These are phyloP conservation scores for Drosophila ohnishii DNA, from an alignment of 1,140 invertebrate genomes.

Conservation along the genomic window DNA sequence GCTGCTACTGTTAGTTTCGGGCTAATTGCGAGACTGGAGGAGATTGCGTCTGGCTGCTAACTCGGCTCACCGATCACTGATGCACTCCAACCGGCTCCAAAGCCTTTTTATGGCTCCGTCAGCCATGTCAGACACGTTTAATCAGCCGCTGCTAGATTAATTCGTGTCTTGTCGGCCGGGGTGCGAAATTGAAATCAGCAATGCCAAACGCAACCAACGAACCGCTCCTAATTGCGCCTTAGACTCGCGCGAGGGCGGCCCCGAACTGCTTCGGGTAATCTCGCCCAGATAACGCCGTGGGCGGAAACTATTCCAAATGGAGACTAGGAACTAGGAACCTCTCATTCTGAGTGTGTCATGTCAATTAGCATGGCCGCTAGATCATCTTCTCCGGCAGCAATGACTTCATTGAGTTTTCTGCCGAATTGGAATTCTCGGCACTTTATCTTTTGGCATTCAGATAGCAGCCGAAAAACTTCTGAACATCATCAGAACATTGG, in stretches of 20 bases:
- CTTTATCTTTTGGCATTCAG: slow-evolving; percentile 32
- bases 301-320: slow-evolving; percentile 40
- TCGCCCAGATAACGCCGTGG: slow-evolving; percentile 6
- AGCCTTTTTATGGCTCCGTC: slow-evolving; percentile 60
- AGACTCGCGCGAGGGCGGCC: slow-evolving; percentile 12
- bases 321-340: slow-evolving; percentile 26
- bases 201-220: slow-evolving; percentile 36
- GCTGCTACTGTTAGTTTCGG: slow-evolving; percentile 14
- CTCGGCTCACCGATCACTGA: slow-evolving; percentile 63
- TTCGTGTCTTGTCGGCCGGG: slow-evolving; percentile 51
- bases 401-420: slow-evolving; percentile 53
- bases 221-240: slow-evolving; percentile 49
- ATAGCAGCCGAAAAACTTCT: slow-evolving; percentile 11
- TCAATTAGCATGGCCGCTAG: slow-evolving; percentile 37
- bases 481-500: slow-evolving; percentile 14
- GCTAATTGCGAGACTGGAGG: slow-evolving; percentile 20
- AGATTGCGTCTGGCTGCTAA: slow-evolving; percentile 48
- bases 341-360: slow-evolving; percentile 26
- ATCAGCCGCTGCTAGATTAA: slow-evolving; percentile 72
- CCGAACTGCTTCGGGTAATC: slow-evolving; percentile 27
- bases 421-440: slow-evolving; percentile 41
- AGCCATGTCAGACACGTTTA: slow-evolving; percentile 53
- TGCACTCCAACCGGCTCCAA: slow-evolving; percentile 17
- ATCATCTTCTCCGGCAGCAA: slow-evolving; percentile 35
- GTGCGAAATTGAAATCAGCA: slow-evolving; percentile 59